Base-by-base conservation (phyloP, 1,140 invertebrate species). In the Bombus haemorrhoidalis region DNA sequence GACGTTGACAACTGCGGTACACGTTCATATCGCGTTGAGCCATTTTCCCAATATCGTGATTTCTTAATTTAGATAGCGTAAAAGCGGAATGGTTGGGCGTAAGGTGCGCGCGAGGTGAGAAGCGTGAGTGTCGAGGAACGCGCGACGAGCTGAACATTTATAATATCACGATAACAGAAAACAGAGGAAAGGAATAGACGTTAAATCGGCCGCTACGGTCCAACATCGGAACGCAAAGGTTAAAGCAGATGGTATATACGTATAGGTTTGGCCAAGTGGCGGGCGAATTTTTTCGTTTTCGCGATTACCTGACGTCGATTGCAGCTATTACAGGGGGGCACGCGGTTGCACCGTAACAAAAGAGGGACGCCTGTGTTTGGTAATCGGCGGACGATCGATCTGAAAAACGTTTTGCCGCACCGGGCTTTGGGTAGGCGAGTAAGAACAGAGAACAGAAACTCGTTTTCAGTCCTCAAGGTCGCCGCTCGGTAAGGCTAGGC, bases 401-500 rank as follows among this genome's bases (percentile, higher is more conserved):
- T 91, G 88, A 92, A 93, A 93, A 92, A 72, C 81, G 72, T 57
- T 64, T 76, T 73, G 83, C 43, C 32, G 64, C 57, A 13, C 75
- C 57, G 73, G 85, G 85, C 69, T 64, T 77, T 18, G 62, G 62
- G 76, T 68, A 76, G 82, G 80, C 78, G 28, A 62, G 28, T 28
- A 82, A 86, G 77, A 53, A 53, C 47, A 53, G 47, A 88, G 89
- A 82, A 90, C 86, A 89, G 86, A 87, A 90, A 90, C 89, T 90
- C 81, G 89, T 90, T 90, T 90, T 75, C 86, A 90, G 86, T 90
- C 89, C 76, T 85, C 89, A 90, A 90, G 89, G 89, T 86, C 89
- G 89, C 18, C 43, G 69, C 86, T 72, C 68, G 75, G 81, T 85
- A 87, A 90, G 73, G 89, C 86, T 81, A 62, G 77, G 43, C 64